Base-by-base conservation (phyloP, 2,888 invertebrate genomes). In the Papilio gigon region DNA sequence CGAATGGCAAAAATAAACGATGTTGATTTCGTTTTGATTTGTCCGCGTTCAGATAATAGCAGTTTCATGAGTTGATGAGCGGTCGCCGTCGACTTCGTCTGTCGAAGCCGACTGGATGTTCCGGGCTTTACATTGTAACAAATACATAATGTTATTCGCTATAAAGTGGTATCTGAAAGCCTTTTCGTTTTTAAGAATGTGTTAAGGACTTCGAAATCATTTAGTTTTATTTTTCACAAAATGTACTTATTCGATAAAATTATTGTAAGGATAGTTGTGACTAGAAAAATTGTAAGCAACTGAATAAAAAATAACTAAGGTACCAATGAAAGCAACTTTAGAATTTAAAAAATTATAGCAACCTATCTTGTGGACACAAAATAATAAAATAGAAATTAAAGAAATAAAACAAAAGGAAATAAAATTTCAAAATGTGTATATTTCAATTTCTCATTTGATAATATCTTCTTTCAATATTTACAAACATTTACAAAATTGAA, bases 11-110 rank as follows among this genome's bases (percentile, higher is more conserved):
- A 87, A 86, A 86, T 89, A 89, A 88, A 85, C 84, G 82, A 89
- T 88, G 89, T 84, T 90, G 89, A 92, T 90, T 89, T 86, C 82
- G 78, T 86, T 91, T 91, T 89, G 89, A 91, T 90, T 88, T 82
- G 83, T 85, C 84, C 85, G 77, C 84, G 78, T 79, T 73, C 78
- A 83, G 85, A 89, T 90, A 88, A 90, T 88, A 84, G 81, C 81
- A 83, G 83, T 88, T 89, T 89, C 82, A 89, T 88, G 84, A 89
- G 82, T 83, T 79, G 78, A 80, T 78, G 78, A 77, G 80, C 83
- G 81, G 80, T 81, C 85, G 80, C 82, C 85, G 56, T 35, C 42
- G 65, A 63, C 53, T 33, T 50, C 68, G 25, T 30, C 9, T 56
- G 35, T 30, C 25, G 53, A 62, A 37, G 30, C 30, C 17, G 11